These are phyloP conservation scores for Thamnophis sirtalis DNA, from an alignment of 2,113 vertebrate genomes.

Conservation along the genomic window DNA sequence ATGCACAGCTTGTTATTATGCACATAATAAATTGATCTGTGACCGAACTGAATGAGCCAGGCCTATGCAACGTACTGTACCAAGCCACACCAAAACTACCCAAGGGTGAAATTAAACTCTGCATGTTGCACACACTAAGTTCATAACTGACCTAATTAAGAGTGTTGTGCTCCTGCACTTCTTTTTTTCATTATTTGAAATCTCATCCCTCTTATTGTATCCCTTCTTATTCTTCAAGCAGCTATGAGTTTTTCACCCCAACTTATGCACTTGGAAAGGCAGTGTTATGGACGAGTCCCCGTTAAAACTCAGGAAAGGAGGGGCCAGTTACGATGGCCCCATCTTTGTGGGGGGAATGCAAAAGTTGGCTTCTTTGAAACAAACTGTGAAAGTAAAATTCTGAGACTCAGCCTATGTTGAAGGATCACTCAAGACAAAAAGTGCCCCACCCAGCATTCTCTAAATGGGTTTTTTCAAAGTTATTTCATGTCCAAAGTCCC, in stretches of 20 bases:
- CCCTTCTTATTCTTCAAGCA: background rate
- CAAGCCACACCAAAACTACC: background rate
- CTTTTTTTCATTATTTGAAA: background rate
- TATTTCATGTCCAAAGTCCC: too few species aligned
- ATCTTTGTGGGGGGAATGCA: background rate
- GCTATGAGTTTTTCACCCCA: background rate
- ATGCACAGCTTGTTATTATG: background rate
- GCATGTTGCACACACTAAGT: background rate
- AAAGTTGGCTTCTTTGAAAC: background rate
- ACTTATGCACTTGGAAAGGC: background rate
- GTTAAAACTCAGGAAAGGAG: background rate
- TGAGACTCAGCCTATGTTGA: background rate
- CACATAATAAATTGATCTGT: background rate
- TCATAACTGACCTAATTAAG: background rate
- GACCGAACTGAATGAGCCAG: background rate
- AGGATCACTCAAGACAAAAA: background rate
- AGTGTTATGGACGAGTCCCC: background rate
- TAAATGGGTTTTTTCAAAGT: background rate
- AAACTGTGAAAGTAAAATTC: background rate
- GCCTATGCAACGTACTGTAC: background rate
- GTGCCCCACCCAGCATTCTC: background rate
- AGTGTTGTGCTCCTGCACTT: background rate
- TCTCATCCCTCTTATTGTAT: background rate
- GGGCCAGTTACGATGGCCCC: background rate
- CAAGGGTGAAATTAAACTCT: background rate